A percentile compares a stretch with the other conserved stretches of the same genome.
Conservation (phyloP, 2,113 vertebrate genomes). For the Pyrgilauda ruficollis region DNA sequence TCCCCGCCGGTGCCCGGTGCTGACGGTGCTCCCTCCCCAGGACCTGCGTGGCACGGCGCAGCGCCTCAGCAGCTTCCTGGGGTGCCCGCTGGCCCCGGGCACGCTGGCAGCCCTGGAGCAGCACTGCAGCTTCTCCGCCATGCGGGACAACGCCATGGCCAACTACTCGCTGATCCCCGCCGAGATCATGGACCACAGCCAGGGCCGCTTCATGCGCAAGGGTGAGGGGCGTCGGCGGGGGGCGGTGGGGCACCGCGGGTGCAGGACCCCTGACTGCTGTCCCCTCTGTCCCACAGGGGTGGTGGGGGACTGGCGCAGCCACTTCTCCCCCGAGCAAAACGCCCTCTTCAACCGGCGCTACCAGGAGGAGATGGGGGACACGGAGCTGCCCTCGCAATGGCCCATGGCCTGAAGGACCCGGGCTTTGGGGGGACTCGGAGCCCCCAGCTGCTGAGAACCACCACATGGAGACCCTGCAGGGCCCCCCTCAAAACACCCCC, state of each 20-base stretch:
- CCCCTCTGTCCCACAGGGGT: conserved; percentile 61
- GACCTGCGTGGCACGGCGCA: conserved; percentile 65
- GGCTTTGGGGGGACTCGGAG: not conserved
- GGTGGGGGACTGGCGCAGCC: conserved; percentile 80
- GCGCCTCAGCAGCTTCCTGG: conserved; percentile 76
- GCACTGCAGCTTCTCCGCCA: conserved; percentile 78
- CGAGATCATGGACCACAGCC: conserved; percentile 82
- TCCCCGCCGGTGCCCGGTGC: fast-evolving
- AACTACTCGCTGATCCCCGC: conserved; percentile 77
- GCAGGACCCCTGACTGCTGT: not conserved
- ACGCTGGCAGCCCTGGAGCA: conserved; percentile 67
- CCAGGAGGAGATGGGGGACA: conserved; percentile 70
- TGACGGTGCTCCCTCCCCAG: conserved; percentile 31
- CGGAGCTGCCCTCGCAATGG: conserved; percentile 63
- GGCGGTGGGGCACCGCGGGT: fast-evolving
- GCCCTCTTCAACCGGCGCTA: conserved; percentile 71
- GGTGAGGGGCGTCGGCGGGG: conserved; percentile 54
- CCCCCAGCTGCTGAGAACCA: fast-evolving
- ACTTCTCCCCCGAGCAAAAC: conserved; percentile 76
- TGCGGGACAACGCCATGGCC: conserved; percentile 82
- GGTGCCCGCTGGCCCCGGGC: conserved; percentile 55
- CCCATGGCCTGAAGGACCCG: not conserved
- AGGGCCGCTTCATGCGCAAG: conserved; percentile 84
- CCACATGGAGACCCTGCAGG: not conserved
- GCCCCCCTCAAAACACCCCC: too few relatives aligned